Base-by-base conservation (phyloP, 2,888 invertebrate genomes). In the Drosophila paracracens region DNA sequence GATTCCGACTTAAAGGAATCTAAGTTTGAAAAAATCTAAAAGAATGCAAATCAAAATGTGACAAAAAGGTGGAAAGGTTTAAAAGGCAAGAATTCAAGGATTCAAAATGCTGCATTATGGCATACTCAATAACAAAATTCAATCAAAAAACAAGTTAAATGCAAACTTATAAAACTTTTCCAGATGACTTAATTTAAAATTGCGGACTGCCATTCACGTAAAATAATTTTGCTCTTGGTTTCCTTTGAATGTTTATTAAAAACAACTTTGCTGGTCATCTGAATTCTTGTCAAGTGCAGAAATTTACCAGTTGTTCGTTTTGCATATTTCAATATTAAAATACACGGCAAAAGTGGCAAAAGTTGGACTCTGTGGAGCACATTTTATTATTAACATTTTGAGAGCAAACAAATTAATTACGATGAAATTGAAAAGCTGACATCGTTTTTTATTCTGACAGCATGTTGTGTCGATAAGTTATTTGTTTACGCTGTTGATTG, bases 401-500 rank as follows among this genome's bases (percentile, higher is more conserved):
- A 63, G 36, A 48, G 57, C 21, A 48, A 63, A 48, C 36, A 36
- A 63, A 35, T 63, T 35, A 63, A 57, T 36, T 56, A 18, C 29
- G 11, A 16, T 18, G 13, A 35, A 56, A 48, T 35, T 63, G 16
- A 48, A 46, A 35, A 29, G 36, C 40, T 33, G 40, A 27, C 54
- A 8, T 43, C 63, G 63, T 65, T 73, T 46, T 46, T 16, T 4
- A 46, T 16, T 25, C 46, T 16, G 46, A 8, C 8, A 25, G 21
- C 46, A 16, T 46, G 76, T 56, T 56, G 52, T 25, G 46, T 31
- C 43, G 25, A 64, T 40, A 60, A 63, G 53, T 62, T 59, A 29
- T 63, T 80, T 76, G 64, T 79, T 71, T 61, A 43, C n/a, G 10
- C 16, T 18, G 57, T 53, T 70, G 59, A 57, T 52, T 74, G 61